A percentile compares a stretch with the other conserved stretches of the same genome.
Evolutionary conservation across 2,888 invertebrate species (phyloP).

Genomic region (Drosophila gaucha): DNA sequence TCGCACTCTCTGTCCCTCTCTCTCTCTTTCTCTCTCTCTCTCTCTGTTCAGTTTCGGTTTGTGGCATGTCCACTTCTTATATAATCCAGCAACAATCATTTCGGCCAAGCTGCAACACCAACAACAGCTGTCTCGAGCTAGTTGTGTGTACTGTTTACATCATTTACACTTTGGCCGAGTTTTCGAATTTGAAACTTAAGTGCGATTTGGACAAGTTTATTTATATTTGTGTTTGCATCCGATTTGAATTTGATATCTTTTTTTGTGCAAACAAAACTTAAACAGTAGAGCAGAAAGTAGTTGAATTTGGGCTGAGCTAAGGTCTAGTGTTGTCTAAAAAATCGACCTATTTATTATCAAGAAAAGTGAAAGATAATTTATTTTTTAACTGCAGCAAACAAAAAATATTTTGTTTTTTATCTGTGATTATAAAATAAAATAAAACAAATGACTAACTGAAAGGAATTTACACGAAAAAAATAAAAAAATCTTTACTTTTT

Average conservation of each 20-base stretch:
- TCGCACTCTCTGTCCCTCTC: neutral
- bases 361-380: too few relatives aligned
- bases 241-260: neutral
- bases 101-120: conserved; percentile 75
- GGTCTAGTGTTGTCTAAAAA: too few relatives aligned
- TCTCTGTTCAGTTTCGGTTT: conserved; percentile 57
- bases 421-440: too few relatives aligned
- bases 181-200: conserved; percentile 18
- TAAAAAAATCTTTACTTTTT: too few relatives aligned
- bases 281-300: too few relatives aligned
- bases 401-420: too few relatives aligned
- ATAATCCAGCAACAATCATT: conserved; percentile 77
- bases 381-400: too few relatives aligned
- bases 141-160: conserved; percentile 52
- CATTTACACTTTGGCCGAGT: conserved; percentile 60
- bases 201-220: conserved; percentile 3
- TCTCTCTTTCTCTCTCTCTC: conserved; percentile 20
- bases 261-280: neutral
- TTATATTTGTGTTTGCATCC: too few relatives aligned
- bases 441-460: too few relatives aligned
- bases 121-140: conserved; percentile 69
- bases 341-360: too few relatives aligned
- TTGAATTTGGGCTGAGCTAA: too few relatives aligned
- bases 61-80: conserved; percentile 81
- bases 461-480: too few relatives aligned